Evolutionary conservation across 1,140 invertebrate species (phyloP), one percentile per base, ranked within the genome.

Genomic region (Cotesia glomerata): DNA sequence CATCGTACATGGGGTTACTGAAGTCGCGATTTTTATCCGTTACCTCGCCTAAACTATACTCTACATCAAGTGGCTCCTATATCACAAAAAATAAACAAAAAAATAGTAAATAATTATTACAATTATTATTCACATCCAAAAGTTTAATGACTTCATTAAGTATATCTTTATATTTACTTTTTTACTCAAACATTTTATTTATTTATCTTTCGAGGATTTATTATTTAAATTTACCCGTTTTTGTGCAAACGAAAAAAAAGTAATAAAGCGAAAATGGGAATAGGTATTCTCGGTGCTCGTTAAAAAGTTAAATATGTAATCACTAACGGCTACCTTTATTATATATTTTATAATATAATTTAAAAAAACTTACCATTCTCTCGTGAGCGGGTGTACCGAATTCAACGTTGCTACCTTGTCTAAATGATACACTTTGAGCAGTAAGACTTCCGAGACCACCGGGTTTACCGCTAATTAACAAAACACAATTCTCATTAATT

Each of bases 1-100:
- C 95, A 80, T 98, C 96, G 84, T 97, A 98, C 95, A 98, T 97
- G 8, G 97, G 97, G 88, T 98, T 98, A 80, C 93, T 94, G 87
- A 98, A 98, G 86, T 98, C 96, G 65, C 95, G 90, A 64, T 92
- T 93, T 83, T 95, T 95, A 72, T 87, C 88, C 74, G 89, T 89
- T 36, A 93, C 89, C 61, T 94, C 92, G 56, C 90, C 90, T 64
- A 95, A 85, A 77, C 91, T 92, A 83, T 95, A 95, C 52, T 94
- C 93, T 35, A 92, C 92, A 79, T 96, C 93, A 74, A 92, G 80
- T 1, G 90, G 88, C 76, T 91, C 89, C 89, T 91, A 70, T n/a
- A 78, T 78, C 75, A 51, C 5, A 54, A 72, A 39, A 36, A 39
- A 26, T 49, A 16, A 52, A 72, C 11, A 13, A 34, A 52, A 52